Evolutionary conservation across 2,113 vertebrate species (phyloP), one percentile per base, ranked within the genome.

Genomic region (Prunella himalayana): DNA sequence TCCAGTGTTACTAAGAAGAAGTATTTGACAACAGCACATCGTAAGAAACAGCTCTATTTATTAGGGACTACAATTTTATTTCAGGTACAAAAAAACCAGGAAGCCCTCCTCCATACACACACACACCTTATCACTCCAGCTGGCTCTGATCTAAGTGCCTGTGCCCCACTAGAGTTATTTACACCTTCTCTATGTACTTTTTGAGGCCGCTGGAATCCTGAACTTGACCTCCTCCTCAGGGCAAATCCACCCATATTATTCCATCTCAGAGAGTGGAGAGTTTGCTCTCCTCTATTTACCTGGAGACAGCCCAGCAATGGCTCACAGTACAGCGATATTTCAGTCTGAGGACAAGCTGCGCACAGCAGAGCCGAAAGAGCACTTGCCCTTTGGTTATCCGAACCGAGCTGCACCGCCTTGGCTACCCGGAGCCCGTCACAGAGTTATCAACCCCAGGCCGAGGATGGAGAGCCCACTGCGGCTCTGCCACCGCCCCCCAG

Each of bases 341-440:
- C 71, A 30, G 39, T 7, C n/a, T 13, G 24, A 10, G 2, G 20
- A 33, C 49, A 77, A 56, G 31, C 1, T 27, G 39, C 1, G 16
- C 60, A 9, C 25, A 37, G 70, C 61, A 18, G 14, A 21, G 20
- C 41, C 17, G 1, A 61, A 56, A 49, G 3, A 45, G 11, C 47
- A 13, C 13, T 33, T n/a, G 28, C 18, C 63, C 76, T 69, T 9
- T 1, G 42, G 37, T 54, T 57, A 69, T 8, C 42, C 19, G 14
- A 18, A 31, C 22, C 5, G 1, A 45, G 20, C 16, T 0, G 11
- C 2, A 7, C 0, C 3, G 37, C 7, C 57, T 13, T 10, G 2
- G 23, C 86, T 11, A 4, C 41, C 9, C 4, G 22, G 5, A 33
- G 33, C 12, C 50, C 24, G 3, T 0, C 23, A 10, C 30, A 27